phyloP scores from a whole-genome alignment of 2,888 invertebrate species.

The Caenorhabditis auriculariae region DNA sequence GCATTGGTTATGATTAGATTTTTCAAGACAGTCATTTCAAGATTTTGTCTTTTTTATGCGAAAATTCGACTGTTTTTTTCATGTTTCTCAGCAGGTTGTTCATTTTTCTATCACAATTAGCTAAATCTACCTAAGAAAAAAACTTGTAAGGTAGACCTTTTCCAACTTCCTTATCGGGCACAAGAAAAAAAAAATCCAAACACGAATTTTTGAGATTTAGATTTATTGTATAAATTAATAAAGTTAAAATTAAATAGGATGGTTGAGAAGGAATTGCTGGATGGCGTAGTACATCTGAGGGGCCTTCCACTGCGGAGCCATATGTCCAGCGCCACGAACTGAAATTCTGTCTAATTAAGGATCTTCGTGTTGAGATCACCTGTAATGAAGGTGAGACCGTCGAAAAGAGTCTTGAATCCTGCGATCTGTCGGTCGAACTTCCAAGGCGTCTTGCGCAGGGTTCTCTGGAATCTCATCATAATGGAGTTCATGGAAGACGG shows the following conservation, averaged over 20 bases:
- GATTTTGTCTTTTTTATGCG: too few species aligned
- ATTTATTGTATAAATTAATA: too few species aligned
- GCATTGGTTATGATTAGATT: too few species aligned
- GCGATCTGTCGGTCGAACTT: constrained; percentile 63
- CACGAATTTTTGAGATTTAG: too few species aligned
- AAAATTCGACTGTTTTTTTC: too few species aligned
- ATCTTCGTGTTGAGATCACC: constrained; percentile 8
- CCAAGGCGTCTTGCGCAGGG: constrained; percentile 62
- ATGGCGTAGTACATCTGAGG: constrained; percentile 61
- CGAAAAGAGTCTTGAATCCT: constrained; percentile 63
- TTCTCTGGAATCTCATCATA: constrained; percentile 33
- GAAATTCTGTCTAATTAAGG: constrained; percentile 7
- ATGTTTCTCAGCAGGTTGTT: too few species aligned
- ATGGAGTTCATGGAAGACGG: not conserved
- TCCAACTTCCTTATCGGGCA: too few species aligned
- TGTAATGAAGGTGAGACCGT: constrained; percentile 57
- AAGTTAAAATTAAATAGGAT: constrained; percentile 51
- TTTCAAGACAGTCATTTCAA: too few species aligned
- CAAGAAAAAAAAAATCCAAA: too few species aligned
- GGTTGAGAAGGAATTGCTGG: constrained; percentile 60
- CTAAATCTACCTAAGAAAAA: too few species aligned
- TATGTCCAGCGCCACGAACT: constrained; percentile 52
- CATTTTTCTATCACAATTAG: too few species aligned
- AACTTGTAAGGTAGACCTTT: too few species aligned
- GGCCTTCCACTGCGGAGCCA: constrained; percentile 62